Conservation (phyloP, 2,113 vertebrate species). For the Tichodroma muraria region DNA sequence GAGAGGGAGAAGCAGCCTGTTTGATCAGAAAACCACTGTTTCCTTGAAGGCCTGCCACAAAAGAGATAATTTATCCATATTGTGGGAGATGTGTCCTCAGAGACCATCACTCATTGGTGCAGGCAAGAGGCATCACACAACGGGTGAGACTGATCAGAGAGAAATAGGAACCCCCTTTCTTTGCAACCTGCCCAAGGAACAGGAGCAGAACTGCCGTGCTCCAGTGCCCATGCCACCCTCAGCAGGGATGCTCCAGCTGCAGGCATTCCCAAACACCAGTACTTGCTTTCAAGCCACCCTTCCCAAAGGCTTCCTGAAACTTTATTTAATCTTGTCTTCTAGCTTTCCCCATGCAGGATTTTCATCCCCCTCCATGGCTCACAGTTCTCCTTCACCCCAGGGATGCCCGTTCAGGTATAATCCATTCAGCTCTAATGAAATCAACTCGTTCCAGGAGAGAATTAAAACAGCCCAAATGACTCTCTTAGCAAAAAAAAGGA, state of each 20-base stretch:
- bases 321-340: not conserved
- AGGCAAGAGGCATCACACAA: not conserved
- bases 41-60: slow-evolving; percentile 5
- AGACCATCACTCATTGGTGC: not conserved
- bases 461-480: not conserved
- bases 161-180: not conserved
- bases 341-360: not conserved
- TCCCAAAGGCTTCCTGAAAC: not conserved
- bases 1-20: not conserved
- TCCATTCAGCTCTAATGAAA: not conserved
- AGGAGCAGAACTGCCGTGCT: not conserved
- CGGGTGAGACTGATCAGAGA: fast-evolving
- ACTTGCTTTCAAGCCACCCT: not conserved
- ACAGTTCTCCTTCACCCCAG: not conserved
- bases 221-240: not conserved
- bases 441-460: not conserved
- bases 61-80: not conserved
- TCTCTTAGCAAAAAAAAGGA: not conserved
- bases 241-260: not conserved
- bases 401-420: not conserved
- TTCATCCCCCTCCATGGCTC: not conserved
- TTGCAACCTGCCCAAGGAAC: not conserved
- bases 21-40: slow-evolving; percentile 5
- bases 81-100: not conserved
- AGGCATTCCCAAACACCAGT: not conserved